A percentile compares a stretch with the other conserved stretches of the same genome.
Evolutionary conservation across 2,797 vertebrate species (phyloP).

Genomic region (Mastacembelus armatus): DNA sequence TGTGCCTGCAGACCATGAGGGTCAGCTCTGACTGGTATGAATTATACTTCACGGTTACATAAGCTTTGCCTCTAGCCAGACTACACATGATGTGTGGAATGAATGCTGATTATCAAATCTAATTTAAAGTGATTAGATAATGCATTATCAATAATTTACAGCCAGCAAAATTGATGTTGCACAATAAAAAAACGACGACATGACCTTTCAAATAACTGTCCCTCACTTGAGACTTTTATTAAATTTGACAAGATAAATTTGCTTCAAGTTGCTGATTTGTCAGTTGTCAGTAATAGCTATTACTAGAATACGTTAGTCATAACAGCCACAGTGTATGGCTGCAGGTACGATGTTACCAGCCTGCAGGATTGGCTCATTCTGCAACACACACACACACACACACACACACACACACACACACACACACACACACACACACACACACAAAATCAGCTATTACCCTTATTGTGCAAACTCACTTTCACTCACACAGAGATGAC

Average conservation of each 20-base stretch:
- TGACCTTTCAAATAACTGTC: background rate
- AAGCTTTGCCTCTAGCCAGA: constrained; percentile 37
- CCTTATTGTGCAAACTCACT: constrained; percentile 26
- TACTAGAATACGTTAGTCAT: constrained; percentile 30
- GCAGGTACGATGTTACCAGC: constrained; percentile 43
- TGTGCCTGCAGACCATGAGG: constrained; percentile 21
- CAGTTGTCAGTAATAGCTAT: constrained; percentile 16
- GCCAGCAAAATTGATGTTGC: background rate
- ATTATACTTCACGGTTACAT: constrained; percentile 41
- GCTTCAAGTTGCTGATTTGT: constrained; percentile 22
- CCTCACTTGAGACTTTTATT: background rate
- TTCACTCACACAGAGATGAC: constrained; percentile 28
- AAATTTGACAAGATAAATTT: constrained; percentile 18
- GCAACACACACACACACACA: too few species aligned
- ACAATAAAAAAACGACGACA: background rate
- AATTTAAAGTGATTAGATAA: constrained; percentile 31
- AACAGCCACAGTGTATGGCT: constrained; percentile 25
- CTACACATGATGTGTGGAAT: constrained; percentile 18
- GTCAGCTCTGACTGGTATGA: constrained; percentile 39
- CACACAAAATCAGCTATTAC: constrained; percentile 13
- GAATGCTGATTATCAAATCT: constrained; percentile 19
- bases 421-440: constrained; percentile 8
- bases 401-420: too few species aligned
- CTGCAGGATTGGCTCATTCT: constrained; percentile 22
- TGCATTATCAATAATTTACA: constrained; percentile 13